Base-by-base conservation (phyloP, 2,888 invertebrate genomes). In the Cenopis cana region DNA sequence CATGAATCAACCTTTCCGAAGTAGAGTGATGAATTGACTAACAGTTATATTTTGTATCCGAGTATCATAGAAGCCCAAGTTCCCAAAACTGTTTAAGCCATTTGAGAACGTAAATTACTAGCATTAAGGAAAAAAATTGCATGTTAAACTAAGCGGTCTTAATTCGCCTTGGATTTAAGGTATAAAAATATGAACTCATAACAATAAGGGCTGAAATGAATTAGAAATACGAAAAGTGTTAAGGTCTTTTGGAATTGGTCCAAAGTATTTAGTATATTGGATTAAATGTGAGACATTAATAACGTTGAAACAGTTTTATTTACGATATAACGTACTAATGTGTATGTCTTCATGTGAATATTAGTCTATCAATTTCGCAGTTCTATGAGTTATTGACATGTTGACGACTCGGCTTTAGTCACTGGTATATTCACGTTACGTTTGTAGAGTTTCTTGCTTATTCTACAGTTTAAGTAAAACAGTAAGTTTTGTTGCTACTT, bases 21-120 rank as follows among this genome's bases (percentile, higher is more conserved):
- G 88, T 86, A 81, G 83, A 81, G 85, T 86, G 88, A 90, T 90
- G 89, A 88, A 90, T 90, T 79, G 81, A 73, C 79, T 81, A 82
- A 84, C 85, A 85, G 82, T 69, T 64, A 59, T 73, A 59, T 70
- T 59, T 70, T 46, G 2, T 56, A 17, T 60, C 20, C 24, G 5
- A 8, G 10, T 1, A 29, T n/a, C 10, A 29, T 5, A 60, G 2
- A 0, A 24, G 4, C 46, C 11, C 0, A 46, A n/a, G n/a, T 49
- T n/a, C 60, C n/a, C 24, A 9, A 4, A 9, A 12, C 20, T 24
- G 3, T 46, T 11, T n/a, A 24, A 3, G 60, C 46, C 17, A 46
- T 49, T 60, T 60, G 5, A 14, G 11, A 1, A n/a, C n/a, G 1
- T 49, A n/a, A 11, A 1, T 0, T 0, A 5, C 2, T 46, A 5